Base-by-base conservation (phyloP, 1,140 invertebrate genomes). In the Alviniconcha marisindica region DNA sequence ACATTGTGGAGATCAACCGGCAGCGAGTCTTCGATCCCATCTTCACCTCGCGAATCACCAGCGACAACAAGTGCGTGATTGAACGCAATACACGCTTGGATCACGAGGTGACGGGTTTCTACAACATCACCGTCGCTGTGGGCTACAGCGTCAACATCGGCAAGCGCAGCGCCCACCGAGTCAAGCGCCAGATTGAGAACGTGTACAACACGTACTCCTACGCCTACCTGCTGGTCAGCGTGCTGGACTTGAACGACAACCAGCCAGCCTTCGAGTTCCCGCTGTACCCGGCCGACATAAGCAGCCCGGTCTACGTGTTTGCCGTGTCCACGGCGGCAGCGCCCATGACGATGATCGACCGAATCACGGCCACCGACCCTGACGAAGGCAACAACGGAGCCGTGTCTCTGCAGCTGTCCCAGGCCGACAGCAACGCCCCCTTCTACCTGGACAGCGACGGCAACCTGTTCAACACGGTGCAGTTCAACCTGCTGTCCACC, bases 231-330 rank as follows among this genome's bases (percentile, higher is more conserved):
- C 96, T 96, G 84, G 95, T 98, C 7, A 96, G 96, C 86, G 96
- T 98, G 0, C 93, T 96, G 0, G 97, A 98, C 90, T 95, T 97
- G 0, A 98, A 98, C 88, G 97, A 98, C 90, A 97, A 98, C 90
- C 94, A 94, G 2, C 97, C 97, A 0, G 94, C 95, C 84, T 98
- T 98, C 90, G 91, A 96, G 0, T 96, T 96, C 83, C 83, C 83
- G 14, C 48, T 69, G 28, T 84, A 84, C 66, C 83, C 83, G 4
- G 28, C 73, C 3, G 18, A 33, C 7, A 60, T 3, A 24, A 76
- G 14, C 21, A 42, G 42, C 24, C 31, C 48, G 18, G 63, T 69
- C 5, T 84, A 84, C 77, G 77, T 84, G 10, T 74, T 78, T 31
- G 83, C 83, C 54, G 38, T 84, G 14, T 74, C 77, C 38, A 56